Percentiles rank a stretch among this genome's conserved stretches.
Evolutionary conservation across 1,140 invertebrate species (phyloP).

Genomic region (Bombus superbus): DNA sequence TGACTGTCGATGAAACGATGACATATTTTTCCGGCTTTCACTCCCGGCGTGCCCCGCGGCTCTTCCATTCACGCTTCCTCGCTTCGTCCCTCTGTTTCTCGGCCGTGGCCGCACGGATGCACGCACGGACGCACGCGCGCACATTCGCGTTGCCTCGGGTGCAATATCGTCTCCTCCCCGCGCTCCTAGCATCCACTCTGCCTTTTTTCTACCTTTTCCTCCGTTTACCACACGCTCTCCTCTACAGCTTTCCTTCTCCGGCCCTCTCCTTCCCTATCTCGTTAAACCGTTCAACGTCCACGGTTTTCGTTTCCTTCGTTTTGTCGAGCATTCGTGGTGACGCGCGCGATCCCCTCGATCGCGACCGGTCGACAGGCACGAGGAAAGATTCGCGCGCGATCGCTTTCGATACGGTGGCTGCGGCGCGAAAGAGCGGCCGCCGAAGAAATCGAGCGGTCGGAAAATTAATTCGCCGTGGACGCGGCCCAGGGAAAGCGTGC

Average conservation of each 20-base stretch:
- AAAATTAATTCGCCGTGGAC: not conserved
- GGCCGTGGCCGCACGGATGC: constrained; percentile 27
- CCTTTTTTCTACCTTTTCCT: constrained; percentile 25
- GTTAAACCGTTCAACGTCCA: constrained; percentile 40
- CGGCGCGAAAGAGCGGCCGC: too few relatives aligned
- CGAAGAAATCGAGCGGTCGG: too few relatives aligned
- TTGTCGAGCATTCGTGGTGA: not conserved
- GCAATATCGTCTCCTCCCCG: constrained; percentile 47
- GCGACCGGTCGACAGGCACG: not conserved
- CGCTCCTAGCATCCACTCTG: constrained; percentile 22
- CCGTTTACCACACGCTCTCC: not conserved
- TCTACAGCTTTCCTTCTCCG: not conserved
- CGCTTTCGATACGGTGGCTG: too few relatives aligned
- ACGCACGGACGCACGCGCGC: constrained; percentile 27
- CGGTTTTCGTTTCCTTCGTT: not conserved
- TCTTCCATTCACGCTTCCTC: constrained; percentile 71
- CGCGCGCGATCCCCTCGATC: not conserved
- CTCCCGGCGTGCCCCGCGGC: constrained; percentile 75
- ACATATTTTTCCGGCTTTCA: constrained; percentile 83
- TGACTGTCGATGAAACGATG: constrained; percentile 83
- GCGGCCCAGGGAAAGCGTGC: not conserved
- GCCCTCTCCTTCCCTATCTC: constrained; percentile 11
- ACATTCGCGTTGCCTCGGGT: constrained; percentile 25
- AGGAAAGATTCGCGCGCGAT: too few relatives aligned
- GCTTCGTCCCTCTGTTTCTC: constrained; percentile 47